Evolutionary conservation across 2,888 invertebrate genomes (phyloP), one percentile per base, ranked within the genome.

Genomic region (Ptilodon capucinus): DNA sequence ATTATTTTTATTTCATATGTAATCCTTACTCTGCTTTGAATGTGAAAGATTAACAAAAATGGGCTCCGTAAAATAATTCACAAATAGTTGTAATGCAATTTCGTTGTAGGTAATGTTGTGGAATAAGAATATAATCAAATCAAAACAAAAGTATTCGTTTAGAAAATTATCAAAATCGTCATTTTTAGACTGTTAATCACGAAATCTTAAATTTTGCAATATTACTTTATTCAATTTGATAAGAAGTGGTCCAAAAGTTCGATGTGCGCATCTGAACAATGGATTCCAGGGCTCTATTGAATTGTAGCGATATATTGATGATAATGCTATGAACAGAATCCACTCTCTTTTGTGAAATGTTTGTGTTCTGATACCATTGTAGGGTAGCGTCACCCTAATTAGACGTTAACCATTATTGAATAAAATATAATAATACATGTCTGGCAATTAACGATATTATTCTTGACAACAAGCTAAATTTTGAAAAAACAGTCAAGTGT

Each of bases 331-430:
- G 53, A 46, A 74, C 57, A 60, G 56, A 76, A 74, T 71, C 81
- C 84, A 70, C 77, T 85, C 84, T 80, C 84, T 83, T 82, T 81
- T 75, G 68, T 71, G 68, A 77, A 70, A 75, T 72, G 71, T 60
- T 68, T 71, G 55, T 65, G 61, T 57, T 46, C 53, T 53, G 57
- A 60, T 60, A 40, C 46, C 46, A 51, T 38, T 46, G 32, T 35
- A 54, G 61, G 50, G 79, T 67, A 51, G 40, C 51, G 3, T 51
- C 38, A 63, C 65, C 34, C 25, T 42, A 51, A 44, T 14, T 46
- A 19, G 39, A 42, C 45, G 42, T 32, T 34, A 39, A 8, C 3
- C 1, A 23, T 8, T 13, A 34, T 28, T 28, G 9, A n/a, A n/a
- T n/a, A n/a, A n/a, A n/a, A n/a, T n/a, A n/a, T n/a, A n/a, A n/a